These are phyloP conservation scores for Streptopelia turtur DNA, from an alignment of 2,797 vertebrate genomes.

Conservation along the genomic window DNA sequence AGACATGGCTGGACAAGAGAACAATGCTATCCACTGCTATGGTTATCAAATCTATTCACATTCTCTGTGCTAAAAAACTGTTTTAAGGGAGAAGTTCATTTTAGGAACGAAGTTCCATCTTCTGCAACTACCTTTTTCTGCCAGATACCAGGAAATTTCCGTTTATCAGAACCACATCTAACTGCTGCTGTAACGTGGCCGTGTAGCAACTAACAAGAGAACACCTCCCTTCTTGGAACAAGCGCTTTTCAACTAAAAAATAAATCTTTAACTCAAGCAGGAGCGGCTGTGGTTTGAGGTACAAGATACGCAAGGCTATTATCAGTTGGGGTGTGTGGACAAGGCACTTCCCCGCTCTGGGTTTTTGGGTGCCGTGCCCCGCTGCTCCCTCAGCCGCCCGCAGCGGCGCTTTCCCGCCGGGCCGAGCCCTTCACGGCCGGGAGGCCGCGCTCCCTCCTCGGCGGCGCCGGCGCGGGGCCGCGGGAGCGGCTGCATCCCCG, in stretches of 20 bases:
- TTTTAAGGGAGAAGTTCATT: background rate
- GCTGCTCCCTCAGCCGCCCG: no score
- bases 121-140: background rate
- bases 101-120: background rate
- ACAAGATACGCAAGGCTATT: fast-evolving
- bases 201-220: background rate
- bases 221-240: background rate
- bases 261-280: fast-evolving
- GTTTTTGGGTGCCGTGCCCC: background rate
- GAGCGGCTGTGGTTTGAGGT: background rate
- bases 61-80: background rate
- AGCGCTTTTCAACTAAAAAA: background rate
- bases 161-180: background rate
- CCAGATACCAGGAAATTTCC: background rate
- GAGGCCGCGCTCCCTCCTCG: background rate
- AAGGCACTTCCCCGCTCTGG: fast-evolving
- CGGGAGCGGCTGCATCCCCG: background rate
- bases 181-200: background rate
- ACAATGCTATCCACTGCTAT: fast-evolving
- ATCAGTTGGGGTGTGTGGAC: no score
- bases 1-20: background rate
- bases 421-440: no score
- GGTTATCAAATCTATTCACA: fast-evolving
- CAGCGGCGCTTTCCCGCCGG: background rate
- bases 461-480: background rate